Base-by-base conservation (phyloP, 2,113 vertebrate genomes). In the Megatriorchis doriae region DNA sequence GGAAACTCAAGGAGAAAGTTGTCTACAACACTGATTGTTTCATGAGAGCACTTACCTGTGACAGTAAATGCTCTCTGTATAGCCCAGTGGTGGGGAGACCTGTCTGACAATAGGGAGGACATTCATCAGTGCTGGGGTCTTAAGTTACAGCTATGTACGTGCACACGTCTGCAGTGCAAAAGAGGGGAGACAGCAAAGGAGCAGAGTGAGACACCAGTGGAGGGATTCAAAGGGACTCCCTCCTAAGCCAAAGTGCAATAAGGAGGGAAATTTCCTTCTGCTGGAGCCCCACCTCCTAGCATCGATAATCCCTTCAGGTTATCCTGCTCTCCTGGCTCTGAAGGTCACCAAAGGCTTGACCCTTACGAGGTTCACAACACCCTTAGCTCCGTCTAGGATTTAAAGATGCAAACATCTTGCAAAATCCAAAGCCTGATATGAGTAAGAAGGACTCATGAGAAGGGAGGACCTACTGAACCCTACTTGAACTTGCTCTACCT, bases 261-360 rank as follows among this genome's bases (percentile, higher is more conserved):
- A 45, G 10, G 48, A 81, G 8, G 26, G 36, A 74, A 71, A 50
- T 86, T 63, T 91, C 62, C 34, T 48, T 83, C 53, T 88, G 45
- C 45, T 83, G 26, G 10, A n/a, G 42, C 29, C 59, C 14, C n/a
- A 47, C 23, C 10, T 63, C n/a, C 42, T 62, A 71, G 23, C 26
- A 63, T 11, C 0, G 0, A 14, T 73, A 73, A 34, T 80, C 7
- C 25, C 13, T 77, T 68, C n/a, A 25, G 27, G 40, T 4, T n/a
- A 14, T 19, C 59, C 10, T 25, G 5, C 43, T 67, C 42, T 94
- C 7, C 50, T 29, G 36, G 13, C 27, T 93, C 58, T 56, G 61
- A 75, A 61, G 27, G 62, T 77, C 58, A 70, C 40, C 38, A 34
- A 81, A 94, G 10, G 12, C 67, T 81, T 94, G 78, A 61, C 38